Conservation (phyloP, 2,797 vertebrate genomes). For the Psittacula echo region DNA sequence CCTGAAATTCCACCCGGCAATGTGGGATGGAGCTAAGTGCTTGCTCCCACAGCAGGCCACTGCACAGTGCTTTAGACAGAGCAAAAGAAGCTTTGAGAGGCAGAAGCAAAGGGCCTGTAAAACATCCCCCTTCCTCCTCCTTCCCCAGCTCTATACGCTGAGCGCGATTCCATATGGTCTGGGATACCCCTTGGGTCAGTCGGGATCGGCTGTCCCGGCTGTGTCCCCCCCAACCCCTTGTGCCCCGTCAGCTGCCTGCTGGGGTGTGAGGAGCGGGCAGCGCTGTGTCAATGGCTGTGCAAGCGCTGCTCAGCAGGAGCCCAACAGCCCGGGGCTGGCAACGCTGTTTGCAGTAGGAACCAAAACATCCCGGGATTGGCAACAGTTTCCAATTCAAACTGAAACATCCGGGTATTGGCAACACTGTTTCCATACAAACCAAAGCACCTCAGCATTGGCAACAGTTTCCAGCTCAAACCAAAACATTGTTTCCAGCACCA, state of each 20-base stretch:
- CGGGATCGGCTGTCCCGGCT: background rate
- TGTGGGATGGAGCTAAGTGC: background rate
- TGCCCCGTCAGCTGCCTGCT: too few species aligned
- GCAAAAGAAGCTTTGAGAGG: background rate
- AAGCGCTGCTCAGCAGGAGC: background rate
- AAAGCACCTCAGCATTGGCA: too few species aligned
- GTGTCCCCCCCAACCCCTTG: background rate
- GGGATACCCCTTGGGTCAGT: background rate
- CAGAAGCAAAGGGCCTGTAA: background rate
- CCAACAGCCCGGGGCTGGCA: background rate
- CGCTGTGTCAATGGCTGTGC: rapidly evolving
- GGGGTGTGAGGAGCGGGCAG: background rate
- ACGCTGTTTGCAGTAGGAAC: background rate
- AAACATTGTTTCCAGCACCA: background rate
- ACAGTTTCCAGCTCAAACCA: background rate
- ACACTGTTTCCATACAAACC: background rate
- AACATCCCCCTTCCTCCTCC: background rate
- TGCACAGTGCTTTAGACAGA: background rate
- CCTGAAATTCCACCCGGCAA: background rate
- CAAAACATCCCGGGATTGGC: background rate
- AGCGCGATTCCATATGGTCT: background rate
- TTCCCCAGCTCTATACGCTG: background rate
- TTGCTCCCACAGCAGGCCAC: background rate
- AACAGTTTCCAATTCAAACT: background rate
- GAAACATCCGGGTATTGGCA: too few species aligned